Evolutionary conservation across 2,797 vertebrate genomes (phyloP), one percentile per base, ranked within the genome.

Genomic region (Enteromius mattozi): DNA sequence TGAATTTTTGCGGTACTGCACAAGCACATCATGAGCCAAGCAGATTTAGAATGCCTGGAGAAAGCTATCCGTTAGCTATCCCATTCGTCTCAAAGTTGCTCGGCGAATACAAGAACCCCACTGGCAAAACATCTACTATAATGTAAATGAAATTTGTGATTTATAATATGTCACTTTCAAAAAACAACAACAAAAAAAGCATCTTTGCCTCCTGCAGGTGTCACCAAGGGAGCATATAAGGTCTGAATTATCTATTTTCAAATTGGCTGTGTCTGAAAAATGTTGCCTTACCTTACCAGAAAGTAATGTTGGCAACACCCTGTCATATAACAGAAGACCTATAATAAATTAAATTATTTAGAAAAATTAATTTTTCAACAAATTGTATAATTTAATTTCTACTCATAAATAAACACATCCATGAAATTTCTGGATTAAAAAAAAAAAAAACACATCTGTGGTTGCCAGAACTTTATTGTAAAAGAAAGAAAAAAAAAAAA

Each of bases 1-100:
- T 87, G 86, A 81, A 9, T 10, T 16, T 27, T 10, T 42, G 3
- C 2, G 37, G 77, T 78, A 88, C 69, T 87, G 78, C 85, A 88
- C n/a, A n/a, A 61, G 14, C 63, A 33, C 49, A 19, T 37, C 24
- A 63, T 66, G 9, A 24, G 8, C 21, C 40, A 30, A 56, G n/a
- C 14, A 76, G 19, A 49, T 37, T 76, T 37, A n/a, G 42, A 78
- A 61, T 8, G 40, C 13, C 54, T 63, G 37, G 16, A 63, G 76
- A 78, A 78, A 47, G 51, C 51, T 56, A 66, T 35, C 63, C 63
- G 3, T 35, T 66, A 35, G 63, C 30, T 35, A 35, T 66, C 14
- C 30, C 63, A 35, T 66, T 66, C 63, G 33, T 65, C 63, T 65
- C 30, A 65, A 65, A 33, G 30, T 33, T 35, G 16, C 16, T 19